These are phyloP conservation scores for Bicyclus anynana DNA, from an alignment of 1,140 invertebrate species.

Conservation along the genomic window DNA sequence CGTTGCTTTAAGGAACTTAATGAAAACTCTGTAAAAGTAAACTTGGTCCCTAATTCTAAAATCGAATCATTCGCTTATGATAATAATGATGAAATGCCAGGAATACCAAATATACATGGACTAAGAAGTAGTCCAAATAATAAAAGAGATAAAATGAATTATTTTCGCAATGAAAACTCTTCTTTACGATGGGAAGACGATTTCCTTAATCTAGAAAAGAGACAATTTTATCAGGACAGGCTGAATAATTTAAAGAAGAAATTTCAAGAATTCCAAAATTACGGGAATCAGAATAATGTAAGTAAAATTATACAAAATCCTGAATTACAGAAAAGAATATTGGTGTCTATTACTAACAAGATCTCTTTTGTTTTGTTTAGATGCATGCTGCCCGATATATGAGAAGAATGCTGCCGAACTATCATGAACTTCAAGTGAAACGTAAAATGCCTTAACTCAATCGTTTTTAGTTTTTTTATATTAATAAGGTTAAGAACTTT, in stretches of 20 bases:
- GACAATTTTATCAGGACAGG: constrained; percentile 46
- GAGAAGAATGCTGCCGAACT: background rate
- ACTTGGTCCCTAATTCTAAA: background rate
- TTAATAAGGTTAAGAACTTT: background rate
- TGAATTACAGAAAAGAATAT: too few species aligned
- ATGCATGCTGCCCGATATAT: background rate
- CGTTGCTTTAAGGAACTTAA: background rate
- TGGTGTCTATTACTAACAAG: too few species aligned
- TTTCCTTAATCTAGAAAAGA: constrained; percentile 31
- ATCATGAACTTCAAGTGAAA: background rate
- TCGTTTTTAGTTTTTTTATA: too few species aligned
- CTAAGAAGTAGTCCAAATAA: background rate
- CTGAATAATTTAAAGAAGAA: constrained; percentile 39
- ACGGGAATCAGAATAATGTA: background rate
- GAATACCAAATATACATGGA: background rate
- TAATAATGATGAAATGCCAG: background rate
- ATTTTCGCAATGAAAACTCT: background rate
- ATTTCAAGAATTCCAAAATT: constrained; percentile 19
- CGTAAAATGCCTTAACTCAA: background rate
- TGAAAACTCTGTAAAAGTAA: background rate
- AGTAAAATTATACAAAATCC: background rate
- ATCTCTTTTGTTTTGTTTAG: background rate
- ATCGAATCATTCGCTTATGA: background rate
- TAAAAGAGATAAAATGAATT: background rate
- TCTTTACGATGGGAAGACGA: constrained; percentile 15